Evolutionary conservation across 2,888 invertebrate species (phyloP), one percentile per base, ranked within the genome.

Genomic region (Pedicia rivosa): DNA sequence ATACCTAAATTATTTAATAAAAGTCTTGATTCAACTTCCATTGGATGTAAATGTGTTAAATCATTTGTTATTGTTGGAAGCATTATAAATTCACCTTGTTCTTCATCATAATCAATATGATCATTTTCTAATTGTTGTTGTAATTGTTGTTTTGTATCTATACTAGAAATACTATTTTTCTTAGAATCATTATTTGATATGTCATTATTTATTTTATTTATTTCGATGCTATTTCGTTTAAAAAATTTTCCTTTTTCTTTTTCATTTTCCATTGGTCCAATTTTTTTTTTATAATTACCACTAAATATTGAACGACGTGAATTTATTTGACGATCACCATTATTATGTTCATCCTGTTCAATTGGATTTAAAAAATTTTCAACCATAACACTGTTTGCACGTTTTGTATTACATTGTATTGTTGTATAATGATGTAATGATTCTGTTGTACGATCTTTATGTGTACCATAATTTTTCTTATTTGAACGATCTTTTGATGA

Each of bases 1-100:
- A 79, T 71, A 2, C 78, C 78, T 26, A 74, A 56, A 16, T 66
- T 65, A 36, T 61, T 53, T 30, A 77, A 54, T 37, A 65, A 57
- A 41, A 63, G 59, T 5, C 70, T 53, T 1, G 70, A 67, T 49
- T 69, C 67, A 8, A 54, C 50, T 50, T 73, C 73, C 17, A 64
- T 46, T 0, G 59, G 53, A 36, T 54, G 54, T 20, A 64, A 42
- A 41, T 53, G 50, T 6, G 48, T 53, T 29, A 57, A 43, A 45
- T 63, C 59, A 36, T 58, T 51, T 7, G 57, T 57, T 19, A 49
- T 48, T 10, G 62, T 62, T 42, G 64, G 64, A 40, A 59, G 42
- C 59, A 64, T 62, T 32, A 64, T 56, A 41, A 57, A 64, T 37
- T 52, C 47, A 30, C 62, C 63, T 29, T 59, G 60, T 40, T 65